Base-by-base conservation (phyloP, 2,888 invertebrate species). In the Drosophila kanekoi region DNA sequence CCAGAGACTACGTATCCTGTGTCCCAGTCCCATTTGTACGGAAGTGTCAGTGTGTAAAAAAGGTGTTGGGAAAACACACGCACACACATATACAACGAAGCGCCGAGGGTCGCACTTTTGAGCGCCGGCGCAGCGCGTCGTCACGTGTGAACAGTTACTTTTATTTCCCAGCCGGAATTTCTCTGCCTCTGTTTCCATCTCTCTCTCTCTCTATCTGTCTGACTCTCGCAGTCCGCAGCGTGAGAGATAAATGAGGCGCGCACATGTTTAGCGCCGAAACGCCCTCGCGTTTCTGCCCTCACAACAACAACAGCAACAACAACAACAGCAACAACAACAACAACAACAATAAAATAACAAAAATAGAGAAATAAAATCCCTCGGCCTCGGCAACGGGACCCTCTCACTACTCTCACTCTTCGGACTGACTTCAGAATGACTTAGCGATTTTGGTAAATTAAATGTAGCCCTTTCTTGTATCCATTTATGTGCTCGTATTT, bases 241-340 rank as follows among this genome's bases (percentile, higher is more conserved):
- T 45, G 67, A 58, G 66, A 56, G 37, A 40, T 54, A 72, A 82
- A 79, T 77, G 63, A 83, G 86, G 86, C 86, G 78, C 86, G 77
- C 86, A 82, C 83, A 83, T 86, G 86, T 82, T 83, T 83, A 86
- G 84, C 83, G 87, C 84, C 82, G 84, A 66, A 69, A 81, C 86
- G 86, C 86, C 85, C 61, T 62, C 82, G 63, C 62, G 43, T 11
- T 51, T 57, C 43, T 52, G 43, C 47, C 51, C 33, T 35, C 41
- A 49, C 18, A 18, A 18, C 18, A 18, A 9, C 11, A n/a, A 14
- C 2, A 43, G 11, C 32, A 48, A 16, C 4, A 6, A 18, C 4
- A 56, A 20, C 13, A 48, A n/a, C 4, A 6, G n/a, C 4, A 56
- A 20, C 13, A 8, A 43, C 8, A 20, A 0, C 6, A 18, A 18